These are phyloP conservation scores for Ictalurus punctatus DNA, from an alignment of 2,113 vertebrate species.

Conservation along the genomic window DNA sequence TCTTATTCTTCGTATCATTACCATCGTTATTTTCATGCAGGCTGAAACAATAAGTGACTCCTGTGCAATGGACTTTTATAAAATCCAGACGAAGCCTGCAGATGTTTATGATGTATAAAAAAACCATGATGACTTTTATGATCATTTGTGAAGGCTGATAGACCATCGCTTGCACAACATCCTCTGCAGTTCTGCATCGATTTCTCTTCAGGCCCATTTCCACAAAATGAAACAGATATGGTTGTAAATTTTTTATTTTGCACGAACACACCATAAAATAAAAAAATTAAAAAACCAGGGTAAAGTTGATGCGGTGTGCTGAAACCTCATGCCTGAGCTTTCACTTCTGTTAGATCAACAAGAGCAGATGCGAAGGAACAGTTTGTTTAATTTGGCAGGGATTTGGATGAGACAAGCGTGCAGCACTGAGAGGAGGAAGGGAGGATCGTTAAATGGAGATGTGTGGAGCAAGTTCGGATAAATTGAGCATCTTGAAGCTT, in stretches of 20 bases:
- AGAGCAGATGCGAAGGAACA: background rate
- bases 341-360: background rate
- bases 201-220: background rate
- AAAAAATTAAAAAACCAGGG: too few relatives aligned
- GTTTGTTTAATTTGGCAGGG: background rate
- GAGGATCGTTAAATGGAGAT: background rate
- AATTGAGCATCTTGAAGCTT: background rate
- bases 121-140: background rate
- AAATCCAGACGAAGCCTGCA: background rate
- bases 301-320: background rate
- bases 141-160: background rate
- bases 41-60: background rate
- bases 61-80: background rate
- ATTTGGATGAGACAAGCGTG: background rate
- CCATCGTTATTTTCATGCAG: background rate
- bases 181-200: background rate
- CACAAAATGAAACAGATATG: background rate
- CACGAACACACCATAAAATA: background rate
- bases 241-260: background rate
- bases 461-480: background rate
- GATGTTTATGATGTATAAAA: background rate
- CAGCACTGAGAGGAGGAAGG: background rate
- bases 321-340: background rate
- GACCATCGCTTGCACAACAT: background rate
- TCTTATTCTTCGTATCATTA: background rate